phyloP scores from a whole-genome alignment of 2,797 vertebrate species.

The Lepus townsendii region DNA sequence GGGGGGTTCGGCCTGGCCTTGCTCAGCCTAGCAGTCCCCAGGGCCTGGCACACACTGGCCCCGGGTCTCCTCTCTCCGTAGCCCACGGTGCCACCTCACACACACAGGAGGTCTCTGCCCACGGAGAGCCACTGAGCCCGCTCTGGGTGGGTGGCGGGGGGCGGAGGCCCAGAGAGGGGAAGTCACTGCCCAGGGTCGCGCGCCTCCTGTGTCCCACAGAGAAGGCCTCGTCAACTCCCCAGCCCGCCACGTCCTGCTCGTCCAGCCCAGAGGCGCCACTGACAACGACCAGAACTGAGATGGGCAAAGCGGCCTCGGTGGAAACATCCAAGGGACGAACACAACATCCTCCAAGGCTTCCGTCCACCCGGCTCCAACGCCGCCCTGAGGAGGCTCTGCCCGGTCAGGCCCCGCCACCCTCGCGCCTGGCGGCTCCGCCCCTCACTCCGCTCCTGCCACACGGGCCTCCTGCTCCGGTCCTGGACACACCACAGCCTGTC shows the following conservation, averaged over 20 bases:
- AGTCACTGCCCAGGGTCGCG: not conserved
- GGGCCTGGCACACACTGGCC: not conserved
- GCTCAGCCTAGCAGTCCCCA: not conserved
- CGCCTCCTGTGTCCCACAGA: not conserved
- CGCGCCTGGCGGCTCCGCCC: fast-evolving
- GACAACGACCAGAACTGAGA: not conserved
- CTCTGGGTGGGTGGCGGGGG: not conserved
- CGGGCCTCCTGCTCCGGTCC: not conserved
- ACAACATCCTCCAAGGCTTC: not conserved
- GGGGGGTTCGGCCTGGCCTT: not conserved
- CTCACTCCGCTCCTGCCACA: fast-evolving
- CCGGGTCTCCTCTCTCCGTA: not conserved
- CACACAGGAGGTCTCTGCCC: too few species aligned
- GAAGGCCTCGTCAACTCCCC: not conserved
- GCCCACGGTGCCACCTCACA: not conserved
- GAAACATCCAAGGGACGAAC: too few species aligned
- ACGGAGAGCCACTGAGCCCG: fast-evolving
- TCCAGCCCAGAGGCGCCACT: too few species aligned
- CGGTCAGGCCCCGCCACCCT: too few species aligned
- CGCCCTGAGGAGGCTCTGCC: not conserved
- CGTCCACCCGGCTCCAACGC: not conserved
- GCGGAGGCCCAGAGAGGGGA: slow-evolving; percentile 17
- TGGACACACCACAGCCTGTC: not conserved
- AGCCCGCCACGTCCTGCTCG: not conserved
- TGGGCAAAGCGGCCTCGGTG: not conserved